Base-by-base conservation (phyloP, 2,888 invertebrate genomes). In the Tupiocoris notatus region DNA sequence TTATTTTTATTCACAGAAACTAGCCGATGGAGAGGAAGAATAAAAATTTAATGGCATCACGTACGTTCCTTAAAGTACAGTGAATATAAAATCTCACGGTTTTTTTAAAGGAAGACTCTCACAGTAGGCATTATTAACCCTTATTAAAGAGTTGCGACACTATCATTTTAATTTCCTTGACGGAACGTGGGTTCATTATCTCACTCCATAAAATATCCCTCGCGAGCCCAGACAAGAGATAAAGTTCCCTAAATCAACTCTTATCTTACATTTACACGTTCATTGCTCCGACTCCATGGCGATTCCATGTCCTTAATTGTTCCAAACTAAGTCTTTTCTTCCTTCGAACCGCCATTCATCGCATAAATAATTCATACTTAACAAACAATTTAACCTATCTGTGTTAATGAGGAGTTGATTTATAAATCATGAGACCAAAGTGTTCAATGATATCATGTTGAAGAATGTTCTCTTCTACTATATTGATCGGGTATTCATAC, bases 151-250 rank as follows among this genome's bases (percentile, higher is more conserved):
- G 56, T 7, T 39, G 18, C 56, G 56, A 56, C 61, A 25, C 59
- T 71, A 71, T 59, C 59, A 71, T 71, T 71, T 71, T 71, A 71
- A 71, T 71, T 71, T 71, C 71, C 71, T 61, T 23, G 3, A 18
- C 57, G 67, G 57, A 71, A 71, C 71, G 71, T 71, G 61, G 58
- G 71, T 71, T 59, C 71, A 71, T 71, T 71, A 71, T 71, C 71
- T 61, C 61, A 61, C 61, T 25, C 71, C 71, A 61, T 61, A 61
- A 71, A 71, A 71, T 61, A 61, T 24, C 71, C 70, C 61, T 61
- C 18, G 20, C 6, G 59, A 20, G 17, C 7, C 59, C 17, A 59
- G 59, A 59, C 20, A 59, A 59, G 67, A 67, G 67, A 67, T 67
- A 67, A 67, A 67, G 16, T 67, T 67, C 67, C 17, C 57, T 67